These are phyloP conservation scores for Rhinella marina DNA, from an alignment of 2,797 vertebrate genomes.

Conservation along the genomic window DNA sequence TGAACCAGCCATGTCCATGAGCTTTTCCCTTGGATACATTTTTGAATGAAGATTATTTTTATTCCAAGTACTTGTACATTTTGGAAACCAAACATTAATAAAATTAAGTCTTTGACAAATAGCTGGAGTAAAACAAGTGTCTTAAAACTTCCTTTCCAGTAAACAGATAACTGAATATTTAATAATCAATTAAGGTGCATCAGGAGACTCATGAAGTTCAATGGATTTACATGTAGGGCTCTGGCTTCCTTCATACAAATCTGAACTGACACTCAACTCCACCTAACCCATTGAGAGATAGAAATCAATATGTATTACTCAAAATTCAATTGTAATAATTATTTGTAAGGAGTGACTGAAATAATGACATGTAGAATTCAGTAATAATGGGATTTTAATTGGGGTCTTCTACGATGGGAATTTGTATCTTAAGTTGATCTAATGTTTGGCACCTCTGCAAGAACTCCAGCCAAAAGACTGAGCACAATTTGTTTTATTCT, in stretches of 20 bases:
- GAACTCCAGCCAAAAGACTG: not conserved
- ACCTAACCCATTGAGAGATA: not conserved
- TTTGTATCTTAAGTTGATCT: conserved; percentile 20
- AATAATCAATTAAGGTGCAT: conserved; percentile 21
- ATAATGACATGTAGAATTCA: conserved; percentile 23
- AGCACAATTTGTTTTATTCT: not conserved
- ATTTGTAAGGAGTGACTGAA: conserved; percentile 22
- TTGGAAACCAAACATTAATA: conserved; percentile 13
- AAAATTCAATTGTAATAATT: not conserved
- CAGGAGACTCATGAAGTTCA: conserved; percentile 14
- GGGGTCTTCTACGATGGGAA: not conserved
- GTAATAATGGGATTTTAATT: conserved; percentile 32
- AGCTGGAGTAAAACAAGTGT: not conserved
- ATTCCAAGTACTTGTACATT: conserved; percentile 16
- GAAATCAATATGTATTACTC: conserved; percentile 27
- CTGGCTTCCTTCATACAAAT: conserved; percentile 15
- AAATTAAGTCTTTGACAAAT: conserved; percentile 6
- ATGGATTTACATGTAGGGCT: conserved; percentile 14
- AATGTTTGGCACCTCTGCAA: not conserved
- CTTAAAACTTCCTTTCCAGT: not conserved
- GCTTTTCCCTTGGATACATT: not conserved
- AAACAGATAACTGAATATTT: conserved; percentile 2
- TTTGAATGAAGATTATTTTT: not conserved
- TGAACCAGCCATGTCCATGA: not conserved
- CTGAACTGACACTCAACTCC: not conserved